Base-by-base conservation (phyloP, 2,888 invertebrate genomes). In the Abrostola tripartita region DNA sequence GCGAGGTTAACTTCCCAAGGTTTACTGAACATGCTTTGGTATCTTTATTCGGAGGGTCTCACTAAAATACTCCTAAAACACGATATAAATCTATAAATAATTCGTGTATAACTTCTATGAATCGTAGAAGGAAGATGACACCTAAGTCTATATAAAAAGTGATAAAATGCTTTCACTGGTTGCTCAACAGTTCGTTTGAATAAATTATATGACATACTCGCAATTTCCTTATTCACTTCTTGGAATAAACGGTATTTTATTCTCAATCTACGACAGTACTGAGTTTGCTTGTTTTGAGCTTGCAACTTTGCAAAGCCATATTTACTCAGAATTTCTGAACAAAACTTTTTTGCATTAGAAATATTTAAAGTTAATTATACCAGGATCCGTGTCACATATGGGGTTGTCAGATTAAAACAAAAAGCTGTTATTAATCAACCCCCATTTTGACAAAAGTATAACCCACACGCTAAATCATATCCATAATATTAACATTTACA, bases 401-500 rank as follows among this genome's bases (percentile, higher is more conserved):
- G 42, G 51, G 52, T 35, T 37, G 5, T 47, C 51, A 14, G 64
- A 61, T 75, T 59, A 68, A 66, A 69, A 72, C 40, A 0, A 8
- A 54, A 54, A 11, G 53, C 35, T 6, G 24, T 10, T 0, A 61
- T 76, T 69, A 61, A 74, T 65, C 50, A 65, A 5, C 51, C 42
- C 61, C 64, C 57, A 61, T 75, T 75, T 69, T 0, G 60, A 44
- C 50, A 37, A 12, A 65, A 52, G 9, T 10, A 49, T 54, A 69
- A 56, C 4, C 24, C 8, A 55, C 37, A 58, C 47, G 24, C 61
- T 58, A 35, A 70, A 49, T 50, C 59, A 51, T 56, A 62, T 35
- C 40, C 50, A 60, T 53, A 75, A 67, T 35, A 52, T 60, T 71
- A 72, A 52, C 65, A 75, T 75, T 59, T 61, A 55, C 24, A 74